Conservation (phyloP, 2,113 vertebrate species). For the Neomonachus schauinslandi region DNA sequence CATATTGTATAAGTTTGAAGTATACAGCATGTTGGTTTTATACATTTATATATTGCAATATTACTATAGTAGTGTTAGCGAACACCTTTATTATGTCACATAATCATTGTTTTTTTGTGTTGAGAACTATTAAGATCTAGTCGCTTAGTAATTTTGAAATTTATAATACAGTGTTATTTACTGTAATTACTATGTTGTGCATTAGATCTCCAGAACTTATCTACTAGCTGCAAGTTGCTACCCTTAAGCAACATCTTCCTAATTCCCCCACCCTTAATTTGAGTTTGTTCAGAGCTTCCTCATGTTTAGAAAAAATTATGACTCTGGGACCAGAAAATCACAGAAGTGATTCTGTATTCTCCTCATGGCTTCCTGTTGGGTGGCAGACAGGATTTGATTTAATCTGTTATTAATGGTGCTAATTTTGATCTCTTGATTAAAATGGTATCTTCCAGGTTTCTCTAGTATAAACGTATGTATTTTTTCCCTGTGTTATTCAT, state of each 20-base stretch:
- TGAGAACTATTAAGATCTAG: neutral
- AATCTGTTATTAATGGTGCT: neutral
- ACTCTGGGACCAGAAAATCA: neutral
- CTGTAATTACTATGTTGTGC: neutral
- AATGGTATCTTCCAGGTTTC: neutral
- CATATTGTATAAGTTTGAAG: neutral
- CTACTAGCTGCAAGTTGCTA: neutral
- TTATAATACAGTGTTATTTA: neutral
- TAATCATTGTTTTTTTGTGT: neutral
- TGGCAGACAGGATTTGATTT: neutral
- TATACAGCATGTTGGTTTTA: neutral
- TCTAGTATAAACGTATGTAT: neutral
- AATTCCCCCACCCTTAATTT: neutral
- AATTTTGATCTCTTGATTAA: conserved; percentile 20
- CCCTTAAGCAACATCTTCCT: neutral
- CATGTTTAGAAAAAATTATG: neutral
- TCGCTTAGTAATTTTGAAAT: neutral
- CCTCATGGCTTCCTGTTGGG: neutral
- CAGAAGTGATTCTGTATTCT: neutral
- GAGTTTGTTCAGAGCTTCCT: neutral
- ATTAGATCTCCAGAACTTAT: neutral
- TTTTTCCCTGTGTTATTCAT: conserved; percentile 10
- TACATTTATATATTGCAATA: neutral
- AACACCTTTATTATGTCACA: neutral
- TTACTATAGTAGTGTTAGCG: neutral